Evolutionary conservation across 1,140 invertebrate genomes (phyloP).

Genomic region (Halotydeus destructor): DNA sequence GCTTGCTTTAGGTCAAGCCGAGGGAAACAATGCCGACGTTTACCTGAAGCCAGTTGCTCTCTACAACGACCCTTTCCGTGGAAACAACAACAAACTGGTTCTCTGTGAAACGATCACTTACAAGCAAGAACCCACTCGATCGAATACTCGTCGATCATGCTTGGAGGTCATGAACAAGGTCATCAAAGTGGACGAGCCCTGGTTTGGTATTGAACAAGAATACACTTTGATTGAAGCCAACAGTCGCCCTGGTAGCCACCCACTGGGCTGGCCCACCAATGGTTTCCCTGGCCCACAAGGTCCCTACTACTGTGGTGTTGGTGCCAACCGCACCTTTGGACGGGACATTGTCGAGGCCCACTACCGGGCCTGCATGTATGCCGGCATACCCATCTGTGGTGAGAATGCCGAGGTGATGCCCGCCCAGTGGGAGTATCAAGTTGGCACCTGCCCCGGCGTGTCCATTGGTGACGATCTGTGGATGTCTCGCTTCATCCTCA

Average conservation of each 20-base stretch:
- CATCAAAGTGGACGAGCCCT: conserved; percentile 43
- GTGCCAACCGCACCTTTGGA: conserved; percentile 82
- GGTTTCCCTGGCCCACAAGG: conserved; percentile 79
- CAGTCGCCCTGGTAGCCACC: conserved; percentile 41
- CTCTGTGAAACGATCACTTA: conserved; percentile 60
- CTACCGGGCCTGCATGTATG: conserved; percentile 57
- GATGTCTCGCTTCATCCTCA: conserved; percentile 62
- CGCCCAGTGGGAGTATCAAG: conserved; percentile 40
- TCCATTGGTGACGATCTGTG: conserved; percentile 67
- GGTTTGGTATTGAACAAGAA: conserved; percentile 90
- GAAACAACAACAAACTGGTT: conserved; percentile 67
- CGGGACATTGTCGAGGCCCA: conserved; percentile 83
- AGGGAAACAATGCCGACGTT: conserved; percentile 51
- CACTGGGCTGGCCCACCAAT: conserved; percentile 84
- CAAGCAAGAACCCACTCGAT: conserved; percentile 43
- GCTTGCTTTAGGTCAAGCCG: too few species aligned
- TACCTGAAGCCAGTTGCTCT: conserved; percentile 66
- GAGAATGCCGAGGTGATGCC: conserved; percentile 89
- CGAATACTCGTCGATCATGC: conserved; percentile 19
- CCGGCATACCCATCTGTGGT: conserved; percentile 67
- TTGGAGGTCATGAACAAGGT: conserved; percentile 9
- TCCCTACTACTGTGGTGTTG: conserved; percentile 88
- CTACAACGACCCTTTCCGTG: conserved; percentile 71
- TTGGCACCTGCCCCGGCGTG: conserved; percentile 61
- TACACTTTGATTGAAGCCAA: conserved; percentile 60